These are phyloP conservation scores for Litoditis marina DNA, from an alignment of 2,888 invertebrate genomes.

Conservation along the genomic window DNA sequence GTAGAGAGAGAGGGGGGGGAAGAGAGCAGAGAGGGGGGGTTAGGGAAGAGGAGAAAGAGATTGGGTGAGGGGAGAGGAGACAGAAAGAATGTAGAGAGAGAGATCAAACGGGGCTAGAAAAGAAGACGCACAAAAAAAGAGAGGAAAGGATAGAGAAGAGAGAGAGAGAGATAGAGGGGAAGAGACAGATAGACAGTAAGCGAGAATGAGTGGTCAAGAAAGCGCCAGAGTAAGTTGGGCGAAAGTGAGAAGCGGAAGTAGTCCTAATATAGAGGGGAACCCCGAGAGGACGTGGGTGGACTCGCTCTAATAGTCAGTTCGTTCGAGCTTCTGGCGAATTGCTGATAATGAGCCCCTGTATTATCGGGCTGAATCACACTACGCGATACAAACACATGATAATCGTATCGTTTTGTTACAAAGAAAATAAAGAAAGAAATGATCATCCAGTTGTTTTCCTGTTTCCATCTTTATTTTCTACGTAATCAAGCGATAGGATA, in stretches of 20 bases:
- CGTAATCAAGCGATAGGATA: background rate
- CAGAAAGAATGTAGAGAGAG: background rate
- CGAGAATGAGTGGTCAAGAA: background rate
- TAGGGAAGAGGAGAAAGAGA: background rate
- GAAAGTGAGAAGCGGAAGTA: background rate
- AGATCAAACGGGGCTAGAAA: background rate
- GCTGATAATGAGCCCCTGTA: too few species aligned
- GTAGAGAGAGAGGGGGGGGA: background rate
- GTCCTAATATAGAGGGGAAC: background rate
- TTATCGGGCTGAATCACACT: too few species aligned
- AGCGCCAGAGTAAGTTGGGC: background rate
- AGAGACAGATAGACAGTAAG: background rate
- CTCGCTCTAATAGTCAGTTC: too few species aligned
- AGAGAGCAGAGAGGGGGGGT: slow-evolving; percentile 6
- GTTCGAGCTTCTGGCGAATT: too few species aligned
- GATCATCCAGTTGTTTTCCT: background rate
- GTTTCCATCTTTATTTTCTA: slow-evolving; percentile 5
- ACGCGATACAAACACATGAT: too few species aligned
- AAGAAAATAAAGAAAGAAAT: background rate
- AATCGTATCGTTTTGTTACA: background rate
- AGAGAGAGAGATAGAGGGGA: background rate
- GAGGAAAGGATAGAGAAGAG: background rate
- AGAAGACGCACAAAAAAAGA: background rate
- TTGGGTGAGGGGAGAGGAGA: background rate
- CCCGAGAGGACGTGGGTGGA: background rate